A percentile compares a stretch with the other conserved stretches of the same genome.
These are phyloP conservation scores for Nanorana parkeri DNA, from an alignment of 2,113 vertebrate genomes.

Conservation along the genomic window DNA sequence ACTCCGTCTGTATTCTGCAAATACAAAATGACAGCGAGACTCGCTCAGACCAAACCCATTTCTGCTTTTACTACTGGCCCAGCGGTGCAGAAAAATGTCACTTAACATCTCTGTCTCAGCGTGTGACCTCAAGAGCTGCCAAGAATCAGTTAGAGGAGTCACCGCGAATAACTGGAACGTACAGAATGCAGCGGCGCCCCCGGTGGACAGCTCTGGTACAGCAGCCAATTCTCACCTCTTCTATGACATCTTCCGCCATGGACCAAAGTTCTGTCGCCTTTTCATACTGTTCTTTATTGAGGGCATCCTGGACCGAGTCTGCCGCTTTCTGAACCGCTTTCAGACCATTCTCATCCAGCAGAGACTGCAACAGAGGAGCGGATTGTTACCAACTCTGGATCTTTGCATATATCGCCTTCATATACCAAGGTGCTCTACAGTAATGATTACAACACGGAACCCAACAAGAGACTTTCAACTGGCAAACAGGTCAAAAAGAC, in stretches of 20 bases:
- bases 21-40: not conserved
- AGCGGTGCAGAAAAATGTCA: too few species aligned
- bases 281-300: constrained; percentile 74
- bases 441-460: not conserved
- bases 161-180: too few species aligned
- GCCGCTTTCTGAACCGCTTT: constrained; percentile 79
- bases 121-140: too few species aligned
- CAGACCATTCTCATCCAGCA: constrained; percentile 89
- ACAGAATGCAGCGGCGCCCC: not conserved
- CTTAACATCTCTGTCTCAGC: too few species aligned
- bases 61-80: too few species aligned
- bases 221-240: constrained; percentile 73
- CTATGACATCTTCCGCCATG: constrained; percentile 78
- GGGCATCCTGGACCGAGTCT: constrained; percentile 78
- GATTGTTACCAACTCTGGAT: too few species aligned
- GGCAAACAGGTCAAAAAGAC: too few species aligned
- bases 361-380: constrained; percentile 75
- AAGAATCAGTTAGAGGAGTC: too few species aligned
- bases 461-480: too few species aligned
- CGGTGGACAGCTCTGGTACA: not conserved
- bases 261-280: constrained; percentile 89
- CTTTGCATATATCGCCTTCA: not conserved
- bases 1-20: constrained; percentile 92
- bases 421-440: not conserved
- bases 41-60: too few species aligned